Base-by-base conservation (phyloP, 2,888 invertebrate genomes). In the Gasteruption jaculator region DNA sequence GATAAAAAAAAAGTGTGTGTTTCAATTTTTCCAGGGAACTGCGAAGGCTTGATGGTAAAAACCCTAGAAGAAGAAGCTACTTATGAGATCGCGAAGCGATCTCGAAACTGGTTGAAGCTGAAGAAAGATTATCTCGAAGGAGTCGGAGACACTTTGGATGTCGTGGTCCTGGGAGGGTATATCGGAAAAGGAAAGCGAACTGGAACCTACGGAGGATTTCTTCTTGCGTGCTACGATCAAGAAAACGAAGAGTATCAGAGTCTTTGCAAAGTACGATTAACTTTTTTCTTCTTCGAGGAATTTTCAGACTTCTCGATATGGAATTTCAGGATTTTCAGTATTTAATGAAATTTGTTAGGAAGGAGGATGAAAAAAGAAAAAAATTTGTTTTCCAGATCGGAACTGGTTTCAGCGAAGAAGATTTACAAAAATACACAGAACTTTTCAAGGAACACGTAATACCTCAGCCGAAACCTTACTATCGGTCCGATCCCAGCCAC, bases 11-110 rank as follows among this genome's bases (percentile, higher is more conserved):
- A n/a, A n/a, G n/a, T n/a, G n/a, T 27, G 19, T 26, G 2, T 12
- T 19, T 12, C 15, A n/a, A 14, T 27, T 19, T 44, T 63, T 61
- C 48, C 63, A 76, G 93, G 89, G 38, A 93, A 94, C 65, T 99
- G 99, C 73, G 99, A 99, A 76, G 99, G 99, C 1, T 76, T 99
- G 41, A 99, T 99, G 97, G 91, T 99, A 5, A 99, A 99, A 76
- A 91, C 95, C 0, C 73, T 99, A 36, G 80, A 85, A 54, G 82
- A 83, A 20, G 85, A 89, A 58, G 92, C 97, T 0, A 86, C 89
- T 0, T 99, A 99, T 72, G 97, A 99, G 76, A 97, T 99, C 56
- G 96, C 97, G 0, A 89, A 94, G 57, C 76, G 99, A 25, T 92
- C 92, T 0, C 81, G 84, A 50, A 94, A 93, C 71, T 96, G 95